A percentile compares a stretch with the other conserved stretches of the same genome.
phyloP scores from a whole-genome alignment of 2,797 vertebrate genomes.

The Caiman crocodilus region DNA sequence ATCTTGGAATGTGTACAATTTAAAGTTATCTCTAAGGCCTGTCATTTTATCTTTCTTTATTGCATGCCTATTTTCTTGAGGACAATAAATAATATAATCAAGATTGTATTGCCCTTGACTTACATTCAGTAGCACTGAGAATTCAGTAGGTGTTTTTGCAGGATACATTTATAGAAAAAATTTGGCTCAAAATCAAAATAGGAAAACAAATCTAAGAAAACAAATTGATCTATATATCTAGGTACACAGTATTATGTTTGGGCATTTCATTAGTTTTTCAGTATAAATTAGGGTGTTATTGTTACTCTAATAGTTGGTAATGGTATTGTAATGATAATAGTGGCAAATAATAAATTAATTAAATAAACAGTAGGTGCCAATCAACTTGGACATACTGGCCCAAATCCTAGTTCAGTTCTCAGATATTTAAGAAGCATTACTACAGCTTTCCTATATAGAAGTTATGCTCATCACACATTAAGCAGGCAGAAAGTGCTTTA shows the following conservation, averaged over 20 bases:
- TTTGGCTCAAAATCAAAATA: neutral
- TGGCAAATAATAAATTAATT: neutral
- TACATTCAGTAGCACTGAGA: neutral
- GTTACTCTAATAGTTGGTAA: neutral
- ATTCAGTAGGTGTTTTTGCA: neutral
- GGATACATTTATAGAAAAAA: neutral
- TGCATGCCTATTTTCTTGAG: neutral
- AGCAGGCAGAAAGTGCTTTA: too few species aligned
- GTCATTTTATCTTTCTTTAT: neutral
- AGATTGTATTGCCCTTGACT: neutral
- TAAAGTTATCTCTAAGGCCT: neutral
- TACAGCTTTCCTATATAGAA: too few species aligned
- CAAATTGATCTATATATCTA: neutral
- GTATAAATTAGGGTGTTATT: neutral
- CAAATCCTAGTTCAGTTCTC: too few species aligned
- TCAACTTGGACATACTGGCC: too few species aligned
- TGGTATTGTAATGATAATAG: neutral
- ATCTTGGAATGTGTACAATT: neutral
- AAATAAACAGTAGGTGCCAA: neutral
- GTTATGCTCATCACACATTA: too few species aligned
- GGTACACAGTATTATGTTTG: neutral
- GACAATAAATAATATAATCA: conserved; percentile 8
- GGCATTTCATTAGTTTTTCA: neutral
- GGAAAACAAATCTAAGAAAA: neutral
- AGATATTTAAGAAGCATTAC: too few species aligned